Base-by-base conservation (phyloP, 1,140 invertebrate genomes). In the Cyphomyrmex costatus region DNA sequence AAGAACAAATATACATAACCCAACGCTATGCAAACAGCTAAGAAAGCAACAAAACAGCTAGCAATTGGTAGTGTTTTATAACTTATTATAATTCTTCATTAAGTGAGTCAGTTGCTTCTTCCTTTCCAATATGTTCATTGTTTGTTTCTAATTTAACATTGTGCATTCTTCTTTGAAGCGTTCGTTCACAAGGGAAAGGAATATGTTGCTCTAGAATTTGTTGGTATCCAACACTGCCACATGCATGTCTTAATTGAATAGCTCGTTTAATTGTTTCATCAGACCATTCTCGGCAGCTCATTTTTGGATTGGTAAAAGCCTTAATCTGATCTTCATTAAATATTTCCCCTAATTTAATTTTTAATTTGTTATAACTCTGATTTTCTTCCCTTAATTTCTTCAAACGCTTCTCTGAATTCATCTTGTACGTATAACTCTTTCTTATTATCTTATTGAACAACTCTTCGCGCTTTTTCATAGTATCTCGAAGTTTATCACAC, bases 241-340 rank as follows among this genome's bases (percentile, higher is more conserved):
- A 53, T 14, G 24, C 5, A 33, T 12, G 19, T 6, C 10, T 71
- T 19, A 51, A 24, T 0, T 21, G 46, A 71, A 53, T 30, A 14
- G 68, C 68, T 27, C 19, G 49, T 49, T 30, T 33, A 71, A 71
- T 30, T 30, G 68, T 53, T 2, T 53, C 68, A 0, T 53, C 24
- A 0, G 46, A 71, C 68, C 68, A 53, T 33, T 53, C 27, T 2
- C 24, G 24, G 27, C 68, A 27, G 3, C 7, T 71, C 68, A 12
- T 5, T n/a, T 12, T 19, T 0, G 10, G 61, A 65, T 65, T 65
- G 19, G 1, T 30, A 4, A 71, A 16, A 33, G 19, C 27, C 27
- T 19, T 71, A 30, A 71, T n/a, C 12, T 71, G 68, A 71, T 53
- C 68, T n/a, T 71, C 49, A n/a, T 71, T 53, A 10, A 71, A 53